A percentile compares a stretch with the other conserved stretches of the same genome.
Evolutionary conservation across 1,140 invertebrate species (phyloP).

Genomic region (Cyrtorhinus lividipennis): DNA sequence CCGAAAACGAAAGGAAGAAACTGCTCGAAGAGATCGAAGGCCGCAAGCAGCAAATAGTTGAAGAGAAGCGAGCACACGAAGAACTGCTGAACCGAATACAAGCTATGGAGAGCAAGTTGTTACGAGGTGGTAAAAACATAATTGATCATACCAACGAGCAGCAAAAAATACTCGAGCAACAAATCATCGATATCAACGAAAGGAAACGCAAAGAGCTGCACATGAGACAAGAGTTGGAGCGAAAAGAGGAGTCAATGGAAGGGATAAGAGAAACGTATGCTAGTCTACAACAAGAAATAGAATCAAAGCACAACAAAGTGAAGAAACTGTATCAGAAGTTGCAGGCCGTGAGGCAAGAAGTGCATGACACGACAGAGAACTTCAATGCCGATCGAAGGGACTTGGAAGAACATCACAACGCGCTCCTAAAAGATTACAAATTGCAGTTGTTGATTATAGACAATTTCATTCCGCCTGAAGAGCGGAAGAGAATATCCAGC

Average conservation of each 20-base stretch:
- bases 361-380: slow-evolving; percentile 68
- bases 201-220: slow-evolving; percentile 61
- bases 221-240: slow-evolving; percentile 72
- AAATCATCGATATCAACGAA: slow-evolving; percentile 65
- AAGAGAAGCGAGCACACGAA: slow-evolving; percentile 23
- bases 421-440: slow-evolving; percentile 62
- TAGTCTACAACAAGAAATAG: slow-evolving; percentile 80
- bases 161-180: slow-evolving; percentile 64
- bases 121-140: slow-evolving; percentile 72
- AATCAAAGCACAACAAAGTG: slow-evolving; percentile 78
- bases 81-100: slow-evolving; percentile 33
- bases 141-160: slow-evolving; percentile 83
- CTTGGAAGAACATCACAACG: slow-evolving; percentile 62
- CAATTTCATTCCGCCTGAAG: slow-evolving; percentile 76
- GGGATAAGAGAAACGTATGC: slow-evolving; percentile 73
- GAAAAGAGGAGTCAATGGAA: slow-evolving; percentile 73
- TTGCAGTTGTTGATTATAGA: slow-evolving; percentile 82
- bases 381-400: slow-evolving; percentile 65
- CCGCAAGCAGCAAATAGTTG: slow-evolving; percentile 38
- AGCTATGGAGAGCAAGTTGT: slow-evolving; percentile 72
- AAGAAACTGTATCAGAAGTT: slow-evolving; percentile 55
- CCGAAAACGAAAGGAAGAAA: slow-evolving; percentile 37
- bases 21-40: slow-evolving; percentile 40
- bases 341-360: slow-evolving; percentile 47
- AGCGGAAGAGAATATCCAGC: slow-evolving; percentile 66